A percentile compares a stretch with the other conserved stretches of the same genome.
Evolutionary conservation across 2,888 invertebrate genomes (phyloP).

Genomic region (Icerya purchasi): DNA sequence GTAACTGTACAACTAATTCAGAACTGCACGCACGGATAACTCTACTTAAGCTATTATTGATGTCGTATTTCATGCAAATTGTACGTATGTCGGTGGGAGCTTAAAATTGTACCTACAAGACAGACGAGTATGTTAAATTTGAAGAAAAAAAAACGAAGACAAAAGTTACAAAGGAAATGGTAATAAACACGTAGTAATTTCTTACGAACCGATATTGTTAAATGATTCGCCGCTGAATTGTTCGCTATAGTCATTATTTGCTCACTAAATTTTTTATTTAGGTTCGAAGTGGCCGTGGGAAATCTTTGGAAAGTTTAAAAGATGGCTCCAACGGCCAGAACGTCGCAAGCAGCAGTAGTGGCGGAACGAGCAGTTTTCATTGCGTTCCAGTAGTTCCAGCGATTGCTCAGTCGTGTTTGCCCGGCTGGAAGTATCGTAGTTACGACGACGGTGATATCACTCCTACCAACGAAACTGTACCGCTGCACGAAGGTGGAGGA

Average conservation of each 20-base stretch:
- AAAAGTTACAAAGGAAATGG: no score
- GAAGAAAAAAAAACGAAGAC: no score
- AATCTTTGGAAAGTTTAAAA: slow-evolving; percentile 64
- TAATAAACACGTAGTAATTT: slow-evolving; percentile 12
- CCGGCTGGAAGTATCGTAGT: slow-evolving; percentile 29
- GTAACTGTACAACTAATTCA: no score
- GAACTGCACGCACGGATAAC: no score
- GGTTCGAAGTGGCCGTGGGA: slow-evolving; percentile 55
- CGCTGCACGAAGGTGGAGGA: slow-evolving; percentile 39
- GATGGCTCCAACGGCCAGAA: slow-evolving; percentile 29
- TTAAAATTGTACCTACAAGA: no score
- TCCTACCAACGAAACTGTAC: slow-evolving; percentile 51
- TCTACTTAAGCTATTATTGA: no score
- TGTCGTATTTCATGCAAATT: no score
- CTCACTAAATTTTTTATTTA: slow-evolving; percentile 25
- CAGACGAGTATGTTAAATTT: no score
- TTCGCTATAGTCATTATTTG: no score
- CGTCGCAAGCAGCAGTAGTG: slow-evolving; percentile 29
- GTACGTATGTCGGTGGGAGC: no score
- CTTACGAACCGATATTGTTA: slow-evolving; percentile 4
- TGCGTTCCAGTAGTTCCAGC: slow-evolving; percentile 15
- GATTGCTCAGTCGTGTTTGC: slow-evolving; percentile 12
- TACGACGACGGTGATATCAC: slow-evolving; percentile 81
- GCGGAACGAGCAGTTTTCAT: slow-evolving; percentile 23
- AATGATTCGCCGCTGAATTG: background rate